Evolutionary conservation across 2,888 invertebrate genomes (phyloP), one percentile per base, ranked within the genome.

Genomic region (Drosophila yooni): DNA sequence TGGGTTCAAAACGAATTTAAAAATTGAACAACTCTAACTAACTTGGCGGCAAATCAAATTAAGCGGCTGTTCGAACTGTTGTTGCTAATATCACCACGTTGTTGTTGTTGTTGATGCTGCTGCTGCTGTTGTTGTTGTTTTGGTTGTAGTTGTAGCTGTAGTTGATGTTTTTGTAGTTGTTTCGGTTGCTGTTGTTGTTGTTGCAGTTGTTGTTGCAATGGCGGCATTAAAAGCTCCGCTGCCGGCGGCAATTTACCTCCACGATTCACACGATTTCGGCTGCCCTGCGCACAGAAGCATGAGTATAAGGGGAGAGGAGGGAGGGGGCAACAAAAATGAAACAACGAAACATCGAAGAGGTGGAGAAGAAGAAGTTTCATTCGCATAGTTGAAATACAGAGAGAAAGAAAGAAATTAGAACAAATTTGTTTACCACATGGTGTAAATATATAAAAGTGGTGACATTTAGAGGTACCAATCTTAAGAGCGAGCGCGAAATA

Each of bases 41-140:
- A 92, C 92, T 91, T 91, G 89, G 85, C 91, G 79, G 91, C 92
- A 92, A 91, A 91, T 91, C 89, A 91, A 90, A 91, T 91, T 88
- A 92, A 92, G 92, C 91, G 91, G 91, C 90, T 92, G 87, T 88
- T 89, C 84, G 89, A 88, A 89, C 70, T 88, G 83, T 89, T 46
- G 46, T 46, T 46, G 46, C 46, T 46, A 46, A 46, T 46, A 46
- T 46, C 46, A 46, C 46, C 46, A 46, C 46, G 75, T 54, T 76
- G 81, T 21, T 69, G 82, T 13, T 54, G 71, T 2, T 70, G 80
- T 1, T 70, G 71, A 3, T 57, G 74, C 5, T 57, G 67, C 1
- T 60, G 79, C 5, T 76, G 80, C 3, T 67, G 75, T 67, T 72
- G 52, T 38, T 71, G 74, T 63, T 67, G 75, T 31, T 73, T 72